Base-by-base conservation (phyloP, 2,888 invertebrate species). In the Ennomos fuscantarius region DNA sequence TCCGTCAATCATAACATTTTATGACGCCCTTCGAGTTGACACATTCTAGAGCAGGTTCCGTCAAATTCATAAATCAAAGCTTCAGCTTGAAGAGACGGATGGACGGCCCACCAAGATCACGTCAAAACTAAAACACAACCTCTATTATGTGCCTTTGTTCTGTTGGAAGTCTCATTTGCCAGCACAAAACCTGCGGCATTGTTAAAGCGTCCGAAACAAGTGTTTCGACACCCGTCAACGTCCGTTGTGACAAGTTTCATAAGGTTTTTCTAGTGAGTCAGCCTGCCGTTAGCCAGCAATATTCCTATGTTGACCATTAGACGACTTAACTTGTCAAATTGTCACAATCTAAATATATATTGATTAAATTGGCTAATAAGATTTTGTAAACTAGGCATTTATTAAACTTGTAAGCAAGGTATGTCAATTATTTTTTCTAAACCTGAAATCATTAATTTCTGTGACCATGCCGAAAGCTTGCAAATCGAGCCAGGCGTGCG, bases 161-260 rank as follows among this genome's bases (percentile, higher is more conserved):
- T 83, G 81, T 83, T 76, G 72, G 71, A 75, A 76, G 78, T 75
- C 73, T 79, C 76, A 81, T 84, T 83, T 79, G 74, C 71, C 60
- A 69, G 72, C 70, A 84, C 81, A 83, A 85, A 84, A 76, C 73
- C 72, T 72, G 65, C 62, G 64, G 72, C 72, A 86, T 89, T 89
- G 87, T 89, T 82, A 74, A 71, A 65, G 71, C 66, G 73, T 79
- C 75, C 73, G 76, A 73, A 79, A 83, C 82, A 84, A 81, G 83
- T 79, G 79, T 89, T 89, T 85, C 87, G 80, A 86, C 87, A 89
- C 83, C 73, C 83, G 87, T 88, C 90, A 89, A 78, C 74, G 79
- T 83, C 73, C 68, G 65, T 68, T 78, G 78, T 81, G 86, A 89
- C 85, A 87, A 70, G 79, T 78, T 79, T 79, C 72, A 82, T 84